Evolutionary conservation across 92 coral and sea anemone species (phyloP).

Genomic region (Diadumene lineata): DNA sequence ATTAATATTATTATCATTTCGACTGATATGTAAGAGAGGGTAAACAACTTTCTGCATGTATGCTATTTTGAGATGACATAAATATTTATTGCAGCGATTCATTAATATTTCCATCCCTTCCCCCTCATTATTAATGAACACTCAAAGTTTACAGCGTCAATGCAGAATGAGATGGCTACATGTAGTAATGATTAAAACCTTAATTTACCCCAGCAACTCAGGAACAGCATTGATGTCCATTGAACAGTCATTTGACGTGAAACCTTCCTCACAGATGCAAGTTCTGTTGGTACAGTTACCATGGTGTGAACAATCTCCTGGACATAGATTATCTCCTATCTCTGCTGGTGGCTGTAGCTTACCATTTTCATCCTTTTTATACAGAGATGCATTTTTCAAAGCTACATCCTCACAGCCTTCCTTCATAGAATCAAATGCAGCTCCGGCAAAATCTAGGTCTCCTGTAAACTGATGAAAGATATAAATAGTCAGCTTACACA

Average conservation of each 20-base stretch:
- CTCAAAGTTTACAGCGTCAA: not conserved
- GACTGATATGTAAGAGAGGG: too few species aligned
- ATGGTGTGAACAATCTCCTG: slow-evolving; percentile 61
- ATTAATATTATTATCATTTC: too few species aligned
- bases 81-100: too few species aligned
- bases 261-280: slow-evolving; percentile 64
- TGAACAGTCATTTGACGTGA: slow-evolving; percentile 64
- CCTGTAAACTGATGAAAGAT: too few species aligned
- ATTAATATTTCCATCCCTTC: too few species aligned
- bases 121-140: not conserved
- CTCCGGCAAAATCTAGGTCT: slow-evolving; percentile 25
- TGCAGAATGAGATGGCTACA: not conserved
- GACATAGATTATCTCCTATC: slow-evolving; percentile 56
- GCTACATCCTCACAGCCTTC: slow-evolving; percentile 40
- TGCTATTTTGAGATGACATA: too few species aligned
- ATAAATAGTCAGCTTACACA: too few species aligned
- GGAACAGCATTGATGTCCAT: slow-evolving; percentile 53
- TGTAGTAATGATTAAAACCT: not conserved
- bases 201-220: slow-evolving; percentile 46
- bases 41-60: too few species aligned
- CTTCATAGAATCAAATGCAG: slow-evolving; percentile 42
- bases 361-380: slow-evolving; percentile 36
- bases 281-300: slow-evolving; percentile 75
- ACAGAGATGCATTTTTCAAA: slow-evolving; percentile 11
- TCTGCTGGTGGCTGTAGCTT: slow-evolving; percentile 38